phyloP scores from a whole-genome alignment of 2,888 invertebrate species.

The Rhamphomyia laevipes region DNA sequence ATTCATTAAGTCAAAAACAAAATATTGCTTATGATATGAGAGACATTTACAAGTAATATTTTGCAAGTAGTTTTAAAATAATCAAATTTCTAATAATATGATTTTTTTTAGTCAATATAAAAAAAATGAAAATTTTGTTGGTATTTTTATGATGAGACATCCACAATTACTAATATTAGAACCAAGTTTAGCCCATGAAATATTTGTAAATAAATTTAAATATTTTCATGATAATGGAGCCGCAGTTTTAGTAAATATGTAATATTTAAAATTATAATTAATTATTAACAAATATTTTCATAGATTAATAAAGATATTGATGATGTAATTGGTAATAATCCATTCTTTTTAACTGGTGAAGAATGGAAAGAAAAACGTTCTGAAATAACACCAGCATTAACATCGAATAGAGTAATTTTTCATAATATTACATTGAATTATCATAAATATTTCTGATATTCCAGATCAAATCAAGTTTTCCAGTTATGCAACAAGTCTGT shows the following conservation, averaged over 20 bases:
- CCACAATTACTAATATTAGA: slow-evolving; percentile 33
- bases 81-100: too few relatives aligned
- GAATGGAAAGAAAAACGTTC: slow-evolving; percentile 40
- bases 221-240: slow-evolving; percentile 28
- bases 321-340: slow-evolving; percentile 38
- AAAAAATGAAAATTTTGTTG: slow-evolving; percentile 29
- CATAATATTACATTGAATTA: neutral
- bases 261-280: too few relatives aligned
- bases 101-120: slow-evolving; percentile 24
- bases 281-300: too few relatives aligned
- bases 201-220: slow-evolving; percentile 37
- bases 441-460: neutral
- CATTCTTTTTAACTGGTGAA: slow-evolving; percentile 38
- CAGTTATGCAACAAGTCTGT: slow-evolving; percentile 37
- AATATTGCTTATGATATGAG: too few relatives aligned
- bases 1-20: too few relatives aligned
- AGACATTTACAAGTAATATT: too few relatives aligned
- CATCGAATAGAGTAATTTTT: slow-evolving; percentile 36
- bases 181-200: slow-evolving; percentile 28
- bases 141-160: slow-evolving; percentile 28
- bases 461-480: slow-evolving; percentile 40
- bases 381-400: slow-evolving; percentile 41
- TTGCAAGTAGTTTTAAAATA: too few relatives aligned
- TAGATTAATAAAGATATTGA: slow-evolving; percentile 36
- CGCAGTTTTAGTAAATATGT: too few relatives aligned